Evolutionary conservation across 2,113 vertebrate genomes (phyloP), one percentile per base, ranked within the genome.

Genomic region (Gambusia affinis): DNA sequence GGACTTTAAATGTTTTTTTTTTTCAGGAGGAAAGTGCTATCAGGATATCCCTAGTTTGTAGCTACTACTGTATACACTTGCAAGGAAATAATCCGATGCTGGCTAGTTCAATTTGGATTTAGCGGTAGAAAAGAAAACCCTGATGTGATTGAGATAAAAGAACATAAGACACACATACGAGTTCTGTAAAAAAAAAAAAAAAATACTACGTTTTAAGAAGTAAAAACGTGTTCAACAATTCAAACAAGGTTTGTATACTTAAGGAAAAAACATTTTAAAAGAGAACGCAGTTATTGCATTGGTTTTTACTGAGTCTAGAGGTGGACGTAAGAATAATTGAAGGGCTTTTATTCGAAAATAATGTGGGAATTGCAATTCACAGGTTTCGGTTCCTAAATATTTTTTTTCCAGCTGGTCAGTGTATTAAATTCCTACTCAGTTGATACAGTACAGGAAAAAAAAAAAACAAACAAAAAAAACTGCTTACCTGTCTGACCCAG

Each of bases 401-500:
- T 33, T 19, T 63, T 6, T 14, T 29, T 30, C 4, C 31, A 33
- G 62, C 1, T 1, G 14, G 3, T 4, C 3, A 11, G 17, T 35
- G 12, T 22, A 62, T 31, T 61, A 11, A 3, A 61, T 27, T 39
- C 66, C 27, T 29, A 8, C 39, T 51, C 12, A 5, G 22, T 3
- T 10, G 4, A 35, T 60, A 0, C 42, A 17, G 10, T 37, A 0
- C 35, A 11, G 35, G 35, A 11, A 35, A 35, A 35, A 35, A 6
- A 6, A 33, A 1, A 6, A 33, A 33, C n/a, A n/a, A n/a, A n/a
- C n/a, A 7, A 30, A 61, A 71, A 69, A 1, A 57, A 67, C 1
- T 4, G 22, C 90, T 88, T 82, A 95, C 93, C 92, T 82, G 92
- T 76, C n/a, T 79, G 75, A 78, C 69, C 89, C 17, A 93, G 47